Conservation (phyloP, 2,113 vertebrate species). For the Canis aureus region DNA sequence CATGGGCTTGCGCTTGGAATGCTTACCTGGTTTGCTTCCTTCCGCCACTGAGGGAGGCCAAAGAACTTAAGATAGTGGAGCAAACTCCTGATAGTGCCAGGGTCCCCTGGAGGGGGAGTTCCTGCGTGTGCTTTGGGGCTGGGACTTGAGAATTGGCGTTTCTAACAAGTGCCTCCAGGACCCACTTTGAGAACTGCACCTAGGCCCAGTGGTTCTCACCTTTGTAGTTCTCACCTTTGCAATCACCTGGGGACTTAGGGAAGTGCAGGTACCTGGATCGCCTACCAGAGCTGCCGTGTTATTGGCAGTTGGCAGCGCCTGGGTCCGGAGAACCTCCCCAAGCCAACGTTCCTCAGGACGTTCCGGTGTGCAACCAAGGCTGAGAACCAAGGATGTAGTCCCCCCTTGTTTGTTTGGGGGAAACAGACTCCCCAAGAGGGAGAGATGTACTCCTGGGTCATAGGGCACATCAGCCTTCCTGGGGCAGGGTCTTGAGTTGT, state of each 20-base stretch:
- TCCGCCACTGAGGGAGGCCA: rapidly evolving
- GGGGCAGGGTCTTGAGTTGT: too few relatives aligned
- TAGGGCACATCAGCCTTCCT: not conserved
- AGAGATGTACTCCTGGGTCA: not conserved
- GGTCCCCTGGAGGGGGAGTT: not conserved
- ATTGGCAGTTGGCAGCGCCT: not conserved
- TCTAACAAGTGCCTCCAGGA: not conserved
- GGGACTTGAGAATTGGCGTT: not conserved
- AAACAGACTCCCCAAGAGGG: not conserved
- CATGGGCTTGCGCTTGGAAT: rapidly evolving
- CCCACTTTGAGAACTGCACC: not conserved
- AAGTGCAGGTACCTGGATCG: not conserved
- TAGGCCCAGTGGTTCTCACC: not conserved
- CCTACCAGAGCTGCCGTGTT: rapidly evolving
- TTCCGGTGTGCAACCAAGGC: rapidly evolving
- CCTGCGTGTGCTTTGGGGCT: not conserved
- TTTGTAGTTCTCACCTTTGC: not conserved
- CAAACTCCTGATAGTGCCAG: not conserved
- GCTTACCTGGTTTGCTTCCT: rapidly evolving
- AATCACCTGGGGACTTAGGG: not conserved
- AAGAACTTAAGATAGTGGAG: not conserved
- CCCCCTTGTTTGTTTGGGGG: not conserved
- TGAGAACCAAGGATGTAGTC: rapidly evolving
- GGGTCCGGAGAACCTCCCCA: too few relatives aligned
- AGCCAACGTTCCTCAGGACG: not conserved